phyloP scores from a whole-genome alignment of 2,888 invertebrate species.

The Pogonocherus hispidulus region DNA sequence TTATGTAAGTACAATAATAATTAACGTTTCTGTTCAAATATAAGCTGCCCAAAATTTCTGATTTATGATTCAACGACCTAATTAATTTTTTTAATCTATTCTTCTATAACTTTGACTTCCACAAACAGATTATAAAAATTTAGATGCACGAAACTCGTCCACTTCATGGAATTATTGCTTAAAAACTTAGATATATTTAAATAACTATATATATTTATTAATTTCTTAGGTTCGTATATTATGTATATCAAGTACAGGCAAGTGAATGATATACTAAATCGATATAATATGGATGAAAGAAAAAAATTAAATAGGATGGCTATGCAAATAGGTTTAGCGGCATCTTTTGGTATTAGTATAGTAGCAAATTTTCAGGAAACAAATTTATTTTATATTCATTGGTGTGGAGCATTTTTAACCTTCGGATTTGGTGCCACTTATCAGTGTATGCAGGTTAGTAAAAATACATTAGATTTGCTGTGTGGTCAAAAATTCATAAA shows the following conservation, averaged over 20 bases:
- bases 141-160: too few species aligned
- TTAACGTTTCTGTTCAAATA: too few species aligned
- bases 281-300: conserved; percentile 44
- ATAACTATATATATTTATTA: not conserved
- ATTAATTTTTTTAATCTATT: too few species aligned
- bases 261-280: conserved; percentile 45
- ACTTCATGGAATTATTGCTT: too few species aligned
- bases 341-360: conserved; percentile 72
- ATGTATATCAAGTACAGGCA: conserved; percentile 53
- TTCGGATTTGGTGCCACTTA: conserved; percentile 73
- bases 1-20: conserved; percentile 68
- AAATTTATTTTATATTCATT: conserved; percentile 70
- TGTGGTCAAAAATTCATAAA: too few species aligned
- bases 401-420: conserved; percentile 72
- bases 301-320: conserved; percentile 57
- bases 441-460: conserved; percentile 70
- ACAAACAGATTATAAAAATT: too few species aligned
- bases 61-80: too few species aligned
- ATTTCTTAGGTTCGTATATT: conserved; percentile 38
- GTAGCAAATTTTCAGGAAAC: conserved; percentile 77
- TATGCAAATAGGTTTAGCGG: conserved; percentile 69
- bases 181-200: too few species aligned
- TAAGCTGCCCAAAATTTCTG: too few species aligned
- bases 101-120: too few species aligned
- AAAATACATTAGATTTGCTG: too few species aligned